Conservation (phyloP, 2,888 invertebrate species). For the Alentia gelatinosa region DNA sequence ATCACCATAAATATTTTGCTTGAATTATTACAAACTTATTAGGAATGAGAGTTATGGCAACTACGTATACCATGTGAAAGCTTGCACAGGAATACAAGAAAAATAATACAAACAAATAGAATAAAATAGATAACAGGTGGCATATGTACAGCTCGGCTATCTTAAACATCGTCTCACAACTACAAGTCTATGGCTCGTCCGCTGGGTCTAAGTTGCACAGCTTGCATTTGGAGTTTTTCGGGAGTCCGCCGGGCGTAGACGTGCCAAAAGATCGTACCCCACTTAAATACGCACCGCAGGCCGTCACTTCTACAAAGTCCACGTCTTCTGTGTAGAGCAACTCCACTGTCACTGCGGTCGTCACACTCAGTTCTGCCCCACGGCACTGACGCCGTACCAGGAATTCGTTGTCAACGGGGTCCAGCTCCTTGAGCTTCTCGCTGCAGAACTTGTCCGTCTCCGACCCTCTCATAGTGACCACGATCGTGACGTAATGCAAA, state of each 20-base stretch:
- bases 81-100: no score
- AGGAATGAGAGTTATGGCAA: no score
- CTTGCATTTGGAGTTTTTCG: conserved; percentile 34
- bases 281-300: not conserved
- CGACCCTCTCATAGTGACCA: not conserved
- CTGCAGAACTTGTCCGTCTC: conserved; percentile 9
- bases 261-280: not conserved
- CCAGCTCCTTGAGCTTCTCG: not conserved
- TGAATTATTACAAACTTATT: no score
- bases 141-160: no score
- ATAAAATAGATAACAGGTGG: no score
- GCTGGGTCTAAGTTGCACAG: not conserved
- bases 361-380: not conserved
- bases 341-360: conserved; percentile 15
- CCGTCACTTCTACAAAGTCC: not conserved
- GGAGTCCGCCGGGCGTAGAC: conserved; percentile 37
- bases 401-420: not conserved
- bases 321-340: conserved; percentile 49
- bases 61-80: no score
- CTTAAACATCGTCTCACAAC: no score
- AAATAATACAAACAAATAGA: no score
- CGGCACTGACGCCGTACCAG: not conserved
- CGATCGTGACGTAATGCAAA: conserved; percentile 35
- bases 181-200: no score
- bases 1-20: no score